Percentiles rank a stretch among this genome's conserved stretches.
Evolutionary conservation across 2,797 vertebrate genomes (phyloP).

Genomic region (Eutrigla gurnardus): DNA sequence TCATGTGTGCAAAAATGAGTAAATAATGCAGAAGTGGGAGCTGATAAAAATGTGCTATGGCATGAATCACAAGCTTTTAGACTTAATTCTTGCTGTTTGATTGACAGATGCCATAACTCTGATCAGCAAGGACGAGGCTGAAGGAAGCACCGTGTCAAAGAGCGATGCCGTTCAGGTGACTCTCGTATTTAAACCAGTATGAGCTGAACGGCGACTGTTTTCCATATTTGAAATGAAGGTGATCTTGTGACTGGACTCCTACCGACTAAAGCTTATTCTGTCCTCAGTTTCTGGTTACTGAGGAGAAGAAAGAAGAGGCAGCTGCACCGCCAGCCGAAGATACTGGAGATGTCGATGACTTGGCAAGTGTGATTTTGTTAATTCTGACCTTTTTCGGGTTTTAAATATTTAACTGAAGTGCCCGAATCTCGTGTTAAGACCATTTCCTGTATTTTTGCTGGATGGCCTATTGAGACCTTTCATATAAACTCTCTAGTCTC

Average conservation of each 20-base stretch:
- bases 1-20: constrained; percentile 19
- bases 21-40: constrained; percentile 6
- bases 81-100: constrained; percentile 25
- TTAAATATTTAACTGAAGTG: constrained; percentile 22
- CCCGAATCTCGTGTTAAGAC: constrained; percentile 1
- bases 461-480: constrained; percentile 18
- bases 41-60: neutral
- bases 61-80: constrained; percentile 12
- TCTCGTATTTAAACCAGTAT: neutral
- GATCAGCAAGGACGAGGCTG: constrained; percentile 92
- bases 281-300: constrained; percentile 87
- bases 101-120: constrained; percentile 89
- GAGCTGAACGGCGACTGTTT: neutral
- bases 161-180: constrained; percentile 91
- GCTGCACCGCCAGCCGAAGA: constrained; percentile 79
- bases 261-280: constrained; percentile 12
- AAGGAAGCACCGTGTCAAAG: constrained; percentile 86
- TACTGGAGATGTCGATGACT: constrained; percentile 93
- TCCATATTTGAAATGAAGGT: neutral
- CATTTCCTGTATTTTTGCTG: constrained; percentile 29
- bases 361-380: constrained; percentile 83
- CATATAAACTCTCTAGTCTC: constrained; percentile 37
- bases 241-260: neutral
- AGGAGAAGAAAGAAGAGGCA: constrained; percentile 81
- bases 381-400: constrained; percentile 10